Evolutionary conservation across 2,888 invertebrate species (phyloP), one percentile per base, ranked within the genome.

Genomic region (Leptinotarsa juncta): DNA sequence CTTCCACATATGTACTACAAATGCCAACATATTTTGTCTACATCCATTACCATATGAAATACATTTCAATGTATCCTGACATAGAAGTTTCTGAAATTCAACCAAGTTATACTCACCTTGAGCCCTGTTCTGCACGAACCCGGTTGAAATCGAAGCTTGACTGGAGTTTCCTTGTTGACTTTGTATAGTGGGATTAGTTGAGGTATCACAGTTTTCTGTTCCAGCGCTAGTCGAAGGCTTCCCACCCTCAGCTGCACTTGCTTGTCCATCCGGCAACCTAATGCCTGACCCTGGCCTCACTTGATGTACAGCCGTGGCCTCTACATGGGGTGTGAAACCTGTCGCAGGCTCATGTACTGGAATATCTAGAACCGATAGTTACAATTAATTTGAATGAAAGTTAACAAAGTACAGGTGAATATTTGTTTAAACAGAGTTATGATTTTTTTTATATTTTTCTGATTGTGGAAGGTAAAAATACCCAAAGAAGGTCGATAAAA

Each of bases 321-420:
- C 86, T 1, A 82, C 82, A 77, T 77, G 78, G 51, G 81, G 71
- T 42, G 78, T 72, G 48, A 79, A 51, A 55, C 66, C 65, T 76
- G 76, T 74, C 84, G 87, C 82, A 32, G 89, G 86, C 81, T 91
- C 91, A 83, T 91, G 91, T 67, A 91, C 82, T 10, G 91, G 91
- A 85, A 91, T 89, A 83, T 87, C 90, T 89, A 23, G 16, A 62
- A 49, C 32, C 1, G n/a, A 82, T 81, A 72, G 55, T 86, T 4
- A 51, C 42, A 86, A 70, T 70, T 68, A 66, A 55, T 48, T 16
- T 62, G 71, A 48, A 53, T 32, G 26, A 14, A n/a, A 26, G n/a
- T 12, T 15, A 65, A 26, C 66, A 71, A 23, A 32, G 26, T 32
- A 32, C 26, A 32, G 26, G 26, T 32, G 26, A 32, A 32, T 32